Evolutionary conservation across 2,888 invertebrate species (phyloP).

Genomic region (Eustalomyia histrio): DNA sequence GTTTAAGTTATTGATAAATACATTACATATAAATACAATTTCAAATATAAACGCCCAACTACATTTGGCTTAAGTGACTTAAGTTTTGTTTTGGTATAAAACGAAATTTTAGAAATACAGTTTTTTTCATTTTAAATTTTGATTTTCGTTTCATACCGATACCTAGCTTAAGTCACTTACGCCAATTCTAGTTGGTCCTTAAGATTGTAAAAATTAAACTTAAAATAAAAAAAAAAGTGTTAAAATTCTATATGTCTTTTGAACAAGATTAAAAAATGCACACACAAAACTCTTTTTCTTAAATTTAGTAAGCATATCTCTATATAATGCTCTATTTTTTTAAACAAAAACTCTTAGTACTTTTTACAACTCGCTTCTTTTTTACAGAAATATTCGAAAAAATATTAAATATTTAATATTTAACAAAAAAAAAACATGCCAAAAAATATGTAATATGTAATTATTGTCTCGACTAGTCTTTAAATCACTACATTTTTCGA

Average conservation of each 20-base stretch:
- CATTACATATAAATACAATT: constrained; percentile 16
- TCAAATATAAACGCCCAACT: too few relatives aligned
- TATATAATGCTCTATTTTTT: constrained; percentile 63
- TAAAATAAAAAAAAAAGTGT: constrained; percentile 20
- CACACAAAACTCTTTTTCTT: constrained; percentile 48
- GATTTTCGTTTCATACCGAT: too few relatives aligned
- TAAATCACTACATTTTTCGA: constrained; percentile 30
- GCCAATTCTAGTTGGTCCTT: too few relatives aligned
- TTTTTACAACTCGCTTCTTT: constrained; percentile 58
- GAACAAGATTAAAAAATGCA: constrained; percentile 37
- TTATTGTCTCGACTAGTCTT: constrained; percentile 10
- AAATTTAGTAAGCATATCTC: constrained; percentile 60
- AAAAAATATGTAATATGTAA: constrained; percentile 25
- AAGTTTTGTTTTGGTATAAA: too few relatives aligned
- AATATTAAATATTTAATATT: constrained; percentile 23
- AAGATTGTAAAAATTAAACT: constrained; percentile 27
- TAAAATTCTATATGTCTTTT: constrained; percentile 47
- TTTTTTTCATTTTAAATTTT: too few relatives aligned
- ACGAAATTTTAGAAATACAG: too few relatives aligned
- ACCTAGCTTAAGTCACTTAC: too few relatives aligned
- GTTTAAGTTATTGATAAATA: constrained; percentile 19
- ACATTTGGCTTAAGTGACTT: too few relatives aligned
- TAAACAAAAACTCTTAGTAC: constrained; percentile 47
- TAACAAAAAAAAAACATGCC: constrained; percentile 41
- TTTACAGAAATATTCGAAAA: constrained; percentile 61